These are phyloP conservation scores for Characodon lateralis DNA, from an alignment of 2,797 vertebrate genomes.

Conservation along the genomic window DNA sequence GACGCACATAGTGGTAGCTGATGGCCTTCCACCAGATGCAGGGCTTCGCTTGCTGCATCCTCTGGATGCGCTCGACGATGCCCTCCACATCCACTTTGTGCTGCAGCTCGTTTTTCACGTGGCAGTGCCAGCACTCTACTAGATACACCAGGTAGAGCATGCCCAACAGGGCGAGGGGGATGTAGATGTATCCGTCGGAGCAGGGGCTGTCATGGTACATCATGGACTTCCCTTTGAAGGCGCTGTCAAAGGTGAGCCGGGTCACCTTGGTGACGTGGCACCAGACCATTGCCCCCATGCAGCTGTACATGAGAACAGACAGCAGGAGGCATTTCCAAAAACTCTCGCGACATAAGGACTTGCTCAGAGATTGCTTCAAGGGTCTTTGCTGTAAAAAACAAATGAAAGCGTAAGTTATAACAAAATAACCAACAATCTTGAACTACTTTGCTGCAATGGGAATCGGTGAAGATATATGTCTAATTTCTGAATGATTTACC, in stretches of 20 bases:
- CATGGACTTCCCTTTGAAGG: conserved; percentile 95
- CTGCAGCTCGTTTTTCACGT: conserved; percentile 92
- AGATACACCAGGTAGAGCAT: conserved; percentile 97
- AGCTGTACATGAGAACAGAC: conserved; percentile 96
- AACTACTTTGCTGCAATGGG: background rate
- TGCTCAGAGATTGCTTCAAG: conserved; percentile 93
- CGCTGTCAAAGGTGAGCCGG: conserved; percentile 92
- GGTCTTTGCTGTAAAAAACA: conserved; percentile 87
- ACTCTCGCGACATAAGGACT: conserved; percentile 93
- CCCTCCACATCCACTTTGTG: conserved; percentile 85
- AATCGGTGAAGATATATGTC: background rate
- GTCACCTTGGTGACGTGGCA: conserved; percentile 97
- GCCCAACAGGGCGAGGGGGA: conserved; percentile 93
- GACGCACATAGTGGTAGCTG: conserved; percentile 92
- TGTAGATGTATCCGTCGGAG: conserved; percentile 97
- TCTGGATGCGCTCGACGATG: conserved; percentile 83
- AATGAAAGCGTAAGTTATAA: conserved; percentile 20
- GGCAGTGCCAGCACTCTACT: conserved; percentile 98
- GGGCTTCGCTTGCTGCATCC: conserved; percentile 90
- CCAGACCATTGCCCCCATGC: conserved; percentile 96
- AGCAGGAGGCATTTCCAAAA: conserved; percentile 98
- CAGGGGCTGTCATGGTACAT: conserved; percentile 98
- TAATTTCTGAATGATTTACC: background rate
- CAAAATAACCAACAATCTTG: background rate
- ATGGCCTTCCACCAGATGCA: conserved; percentile 98